Conservation (phyloP, 2,113 vertebrate species). For the Cromileptes altivelis region DNA sequence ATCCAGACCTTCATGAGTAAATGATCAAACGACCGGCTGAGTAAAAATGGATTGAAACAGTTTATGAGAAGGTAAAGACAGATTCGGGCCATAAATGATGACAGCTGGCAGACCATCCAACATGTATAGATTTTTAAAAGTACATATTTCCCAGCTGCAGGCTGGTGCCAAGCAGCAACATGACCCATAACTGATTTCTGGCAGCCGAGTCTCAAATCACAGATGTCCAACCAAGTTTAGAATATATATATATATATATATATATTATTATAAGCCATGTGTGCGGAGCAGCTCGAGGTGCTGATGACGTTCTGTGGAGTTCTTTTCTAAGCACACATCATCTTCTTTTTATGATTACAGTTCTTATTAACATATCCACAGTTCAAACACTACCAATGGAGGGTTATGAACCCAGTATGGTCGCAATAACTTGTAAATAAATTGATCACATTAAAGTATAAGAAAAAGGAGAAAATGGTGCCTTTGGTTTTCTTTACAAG, state of each 20-base stretch:
- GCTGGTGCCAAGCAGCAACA: neutral
- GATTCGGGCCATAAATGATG: no score
- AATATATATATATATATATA: no score
- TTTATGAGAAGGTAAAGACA: neutral
- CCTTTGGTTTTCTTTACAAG: no score
- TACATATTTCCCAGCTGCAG: neutral
- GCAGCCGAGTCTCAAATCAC: neutral
- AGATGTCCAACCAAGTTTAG: neutral
- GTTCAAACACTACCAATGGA: fast-evolving
- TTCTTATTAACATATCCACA: no score
- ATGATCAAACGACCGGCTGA: slow-evolving; percentile 30
- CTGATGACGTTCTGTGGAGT: no score
- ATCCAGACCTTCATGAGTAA: slow-evolving; percentile 29
- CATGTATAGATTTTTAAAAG: no score
- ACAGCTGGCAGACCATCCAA: no score
- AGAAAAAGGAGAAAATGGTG: no score
- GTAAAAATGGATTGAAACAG: slow-evolving; percentile 6
- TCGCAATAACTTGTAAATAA: neutral
- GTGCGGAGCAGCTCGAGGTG: neutral
- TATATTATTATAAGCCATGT: neutral
- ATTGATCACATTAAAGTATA: neutral
- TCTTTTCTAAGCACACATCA: neutral
- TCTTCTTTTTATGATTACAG: neutral
- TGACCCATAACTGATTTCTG: neutral
- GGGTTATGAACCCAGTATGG: neutral